Evolutionary conservation across 2,113 vertebrate genomes (phyloP).

Genomic region (Hippocampus mohnikei): DNA sequence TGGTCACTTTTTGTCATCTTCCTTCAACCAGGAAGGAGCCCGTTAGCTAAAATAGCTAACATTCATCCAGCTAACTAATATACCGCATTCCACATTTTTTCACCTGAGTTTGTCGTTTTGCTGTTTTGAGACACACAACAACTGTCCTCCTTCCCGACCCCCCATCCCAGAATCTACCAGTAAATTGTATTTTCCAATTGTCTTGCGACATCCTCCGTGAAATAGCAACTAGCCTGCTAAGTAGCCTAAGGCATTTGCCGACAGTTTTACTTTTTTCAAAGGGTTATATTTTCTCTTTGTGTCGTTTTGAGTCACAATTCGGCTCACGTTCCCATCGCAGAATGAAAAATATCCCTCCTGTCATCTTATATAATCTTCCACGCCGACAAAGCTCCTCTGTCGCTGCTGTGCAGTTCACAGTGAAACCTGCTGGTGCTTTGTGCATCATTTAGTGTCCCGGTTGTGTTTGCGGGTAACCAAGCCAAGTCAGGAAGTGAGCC

Average conservation of each 20-base stretch:
- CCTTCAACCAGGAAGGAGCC: neutral
- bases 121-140: neutral
- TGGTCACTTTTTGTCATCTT: neutral
- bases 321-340: neutral
- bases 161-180: neutral
- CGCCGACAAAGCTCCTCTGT: slow-evolving; percentile 7
- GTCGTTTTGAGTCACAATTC: neutral
- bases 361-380: slow-evolving; percentile 6
- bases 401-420: slow-evolving; percentile 5
- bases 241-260: neutral
- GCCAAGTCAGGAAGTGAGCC: slow-evolving; percentile 14
- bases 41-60: neutral
- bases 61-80: neutral
- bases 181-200: too few relatives aligned
- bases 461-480: slow-evolving; percentile 9
- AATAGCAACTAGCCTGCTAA: neutral
- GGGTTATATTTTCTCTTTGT: neutral
- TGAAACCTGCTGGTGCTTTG: neutral
- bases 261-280: neutral
- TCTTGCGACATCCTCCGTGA: neutral
- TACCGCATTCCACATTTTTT: neutral
- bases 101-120: neutral
- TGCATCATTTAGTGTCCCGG: slow-evolving; percentile 5
- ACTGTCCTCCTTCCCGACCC: neutral
- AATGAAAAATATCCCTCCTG: neutral